Evolutionary conservation across 2,888 invertebrate genomes (phyloP).

Genomic region (Apocheima hispidaria): DNA sequence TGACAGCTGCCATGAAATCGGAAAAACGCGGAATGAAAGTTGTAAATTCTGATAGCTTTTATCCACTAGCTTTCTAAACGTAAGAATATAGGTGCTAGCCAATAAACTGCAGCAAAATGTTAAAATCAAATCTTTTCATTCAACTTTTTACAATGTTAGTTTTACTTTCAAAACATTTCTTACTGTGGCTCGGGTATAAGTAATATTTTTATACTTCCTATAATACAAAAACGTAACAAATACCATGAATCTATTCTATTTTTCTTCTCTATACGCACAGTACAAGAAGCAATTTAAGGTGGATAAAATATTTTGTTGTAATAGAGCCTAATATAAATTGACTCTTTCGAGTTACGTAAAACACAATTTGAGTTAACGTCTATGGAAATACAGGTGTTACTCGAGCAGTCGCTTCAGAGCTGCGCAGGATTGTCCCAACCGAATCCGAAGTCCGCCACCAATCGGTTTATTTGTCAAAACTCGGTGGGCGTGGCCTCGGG

Average conservation of each 20-base stretch:
- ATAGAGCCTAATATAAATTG: constrained; percentile 44
- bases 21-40: no score
- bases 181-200: no score
- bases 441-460: constrained; percentile 66
- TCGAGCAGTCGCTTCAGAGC: constrained; percentile 66
- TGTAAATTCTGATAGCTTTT: no score
- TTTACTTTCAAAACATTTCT: no score
- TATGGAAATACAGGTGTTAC: constrained; percentile 59
- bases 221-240: background rate
- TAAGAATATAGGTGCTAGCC: no score
- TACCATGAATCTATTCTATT: background rate
- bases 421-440: constrained; percentile 79
- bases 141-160: no score
- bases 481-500: constrained; percentile 69
- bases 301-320: background rate
- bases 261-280: background rate
- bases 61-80: no score
- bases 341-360: constrained; percentile 40
- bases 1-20: no score
- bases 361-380: constrained; percentile 50
- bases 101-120: no score
- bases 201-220: background rate
- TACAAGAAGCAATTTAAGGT: no score
- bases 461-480: constrained; percentile 77
- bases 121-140: no score